These are phyloP conservation scores for Leptopilina drosophilae DNA, from an alignment of 2,888 invertebrate species.

Conservation along the genomic window DNA sequence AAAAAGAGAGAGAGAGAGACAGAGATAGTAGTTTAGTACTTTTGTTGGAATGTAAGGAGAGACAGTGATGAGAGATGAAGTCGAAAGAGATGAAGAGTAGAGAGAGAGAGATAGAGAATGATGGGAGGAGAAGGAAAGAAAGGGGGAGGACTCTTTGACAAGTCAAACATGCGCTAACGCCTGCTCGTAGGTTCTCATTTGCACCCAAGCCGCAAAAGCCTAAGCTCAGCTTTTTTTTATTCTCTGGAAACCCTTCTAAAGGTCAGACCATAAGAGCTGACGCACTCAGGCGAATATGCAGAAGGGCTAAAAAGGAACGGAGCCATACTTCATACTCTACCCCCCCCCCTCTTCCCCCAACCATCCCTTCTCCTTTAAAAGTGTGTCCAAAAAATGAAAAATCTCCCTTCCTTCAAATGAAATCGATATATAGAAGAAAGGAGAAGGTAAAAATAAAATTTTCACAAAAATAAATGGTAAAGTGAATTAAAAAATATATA, in stretches of 20 bases:
- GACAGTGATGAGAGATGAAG: constrained; percentile 14
- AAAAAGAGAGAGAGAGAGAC: too few species aligned
- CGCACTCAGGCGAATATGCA: constrained; percentile 34
- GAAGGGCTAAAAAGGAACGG: constrained; percentile 29
- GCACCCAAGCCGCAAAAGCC: constrained; percentile 46
- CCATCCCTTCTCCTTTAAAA: neutral
- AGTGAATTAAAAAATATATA: too few species aligned
- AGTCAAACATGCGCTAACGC: constrained; percentile 68
- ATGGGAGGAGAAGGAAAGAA: constrained; percentile 9
- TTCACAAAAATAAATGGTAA: too few species aligned
- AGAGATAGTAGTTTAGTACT: neutral
- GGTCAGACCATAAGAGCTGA: constrained; percentile 28
- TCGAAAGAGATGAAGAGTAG: neutral
- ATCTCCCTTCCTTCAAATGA: neutral
- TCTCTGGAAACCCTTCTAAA: constrained; percentile 28
- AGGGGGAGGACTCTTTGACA: constrained; percentile 61
- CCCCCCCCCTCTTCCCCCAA: too few species aligned
- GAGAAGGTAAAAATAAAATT: too few species aligned
- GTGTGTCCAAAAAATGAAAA: constrained; percentile 18
- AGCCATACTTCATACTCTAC: neutral
- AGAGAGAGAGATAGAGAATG: neutral
- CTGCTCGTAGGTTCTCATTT: constrained; percentile 49
- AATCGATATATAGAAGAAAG: too few species aligned
- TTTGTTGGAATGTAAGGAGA: constrained; percentile 15
- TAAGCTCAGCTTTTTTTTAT: constrained; percentile 43